Base-by-base conservation (phyloP, 2,797 vertebrate species). In the Amphiprion clarkii region DNA sequence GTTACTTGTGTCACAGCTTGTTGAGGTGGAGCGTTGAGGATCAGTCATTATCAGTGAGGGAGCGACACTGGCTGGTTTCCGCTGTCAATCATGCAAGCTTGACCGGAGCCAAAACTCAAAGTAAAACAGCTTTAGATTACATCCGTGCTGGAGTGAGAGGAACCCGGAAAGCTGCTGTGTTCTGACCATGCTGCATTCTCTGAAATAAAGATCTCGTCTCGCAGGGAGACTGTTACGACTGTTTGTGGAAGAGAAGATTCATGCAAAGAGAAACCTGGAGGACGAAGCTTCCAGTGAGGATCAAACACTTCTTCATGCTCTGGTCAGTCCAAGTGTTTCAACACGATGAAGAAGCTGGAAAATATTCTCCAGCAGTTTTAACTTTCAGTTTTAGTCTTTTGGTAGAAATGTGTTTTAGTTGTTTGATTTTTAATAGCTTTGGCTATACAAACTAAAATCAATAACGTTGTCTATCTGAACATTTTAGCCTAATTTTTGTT, bases 231-330 rank as follows among this genome's bases (percentile, higher is more conserved):
- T 13, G 63, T 71, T 85, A 36, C 56, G 91, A 70, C 56, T 39
- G 36, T 39, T 11, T 46, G 58, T 71, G 16, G 51, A 65, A 66
- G 33, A 85, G 62, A 60, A 31, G 69, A 74, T 0, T 33, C 83
- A 87, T 87, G 88, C 83, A 83, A 49, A 39, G 4, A 42, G 95
- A 95, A 93, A 94, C 95, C 95, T 95, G 83, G 1, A 85, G 82
- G 92, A 92, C 81, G 74, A 87, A 33, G 70, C 8, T 58, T 4
- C 58, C n/a, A 57, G 46, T 29, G 27, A 95, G 94, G 63, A 89
- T 39, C 36, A 39, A 39, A 39, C 36, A 39, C 36, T 21, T 8
- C 33, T 44, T 23, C 69, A 70, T 76, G 70, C 77, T 66, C 25
- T 42, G 36, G 36, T 39, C 36, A 39, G 36, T 12, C 36, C 9